These are phyloP conservation scores for Tympanoctomys barrerae DNA, from an alignment of 2,797 vertebrate species.

Conservation along the genomic window DNA sequence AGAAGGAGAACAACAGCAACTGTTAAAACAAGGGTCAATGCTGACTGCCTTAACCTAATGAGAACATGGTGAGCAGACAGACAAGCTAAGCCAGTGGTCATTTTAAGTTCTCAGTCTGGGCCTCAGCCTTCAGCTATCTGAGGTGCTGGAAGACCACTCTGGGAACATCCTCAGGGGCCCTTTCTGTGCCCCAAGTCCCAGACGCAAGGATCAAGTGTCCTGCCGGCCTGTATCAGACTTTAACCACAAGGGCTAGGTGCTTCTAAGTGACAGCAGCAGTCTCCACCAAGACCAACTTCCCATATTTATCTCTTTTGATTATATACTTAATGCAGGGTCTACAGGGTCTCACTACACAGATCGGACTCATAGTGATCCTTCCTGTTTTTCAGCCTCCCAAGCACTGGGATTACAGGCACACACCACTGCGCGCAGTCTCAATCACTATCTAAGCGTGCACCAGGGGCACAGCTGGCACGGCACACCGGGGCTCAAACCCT, in stretches of 20 bases:
- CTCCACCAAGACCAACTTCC: background rate
- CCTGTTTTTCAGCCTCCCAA: no score
- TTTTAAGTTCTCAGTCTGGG: background rate
- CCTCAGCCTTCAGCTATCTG: background rate
- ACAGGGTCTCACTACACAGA: no score
- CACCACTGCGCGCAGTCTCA: no score
- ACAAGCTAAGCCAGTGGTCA: background rate
- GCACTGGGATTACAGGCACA: no score
- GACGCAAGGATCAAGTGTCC: background rate
- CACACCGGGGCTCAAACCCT: no score
- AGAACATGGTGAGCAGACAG: background rate
- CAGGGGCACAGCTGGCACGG: no score
- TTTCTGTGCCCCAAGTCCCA: background rate
- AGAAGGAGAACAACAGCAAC: no score
- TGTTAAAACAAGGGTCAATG: background rate
- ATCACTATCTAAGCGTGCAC: no score
- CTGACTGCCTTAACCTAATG: fast-evolving
- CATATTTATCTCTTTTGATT: background rate
- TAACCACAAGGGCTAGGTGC: background rate
- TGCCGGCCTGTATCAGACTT: background rate
- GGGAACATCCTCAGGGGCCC: background rate
- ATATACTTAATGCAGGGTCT: no score
- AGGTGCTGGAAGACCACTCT: background rate
- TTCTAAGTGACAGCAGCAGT: background rate
- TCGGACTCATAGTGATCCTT: no score